Evolutionary conservation across 2,113 vertebrate genomes (phyloP).

Genomic region (Oxyura jamaicensis): DNA sequence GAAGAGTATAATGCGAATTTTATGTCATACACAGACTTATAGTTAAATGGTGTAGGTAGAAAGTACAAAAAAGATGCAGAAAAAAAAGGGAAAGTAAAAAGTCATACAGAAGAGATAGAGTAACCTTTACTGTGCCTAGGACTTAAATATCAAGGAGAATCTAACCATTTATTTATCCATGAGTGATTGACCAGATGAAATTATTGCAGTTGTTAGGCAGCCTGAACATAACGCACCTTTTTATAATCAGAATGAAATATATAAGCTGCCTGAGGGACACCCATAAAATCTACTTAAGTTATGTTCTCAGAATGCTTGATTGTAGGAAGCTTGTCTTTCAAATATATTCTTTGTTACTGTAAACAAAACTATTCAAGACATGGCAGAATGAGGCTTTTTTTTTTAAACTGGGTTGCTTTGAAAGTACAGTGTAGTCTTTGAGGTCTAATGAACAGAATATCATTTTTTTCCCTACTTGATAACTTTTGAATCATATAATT

Average conservation of each 20-base stretch:
- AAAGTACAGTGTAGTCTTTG: neutral
- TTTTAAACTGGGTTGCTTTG: neutral
- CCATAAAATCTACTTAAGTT: neutral
- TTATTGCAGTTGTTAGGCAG: neutral
- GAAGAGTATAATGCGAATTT: neutral
- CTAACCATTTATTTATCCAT: neutral
- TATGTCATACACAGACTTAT: neutral
- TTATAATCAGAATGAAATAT: neutral
- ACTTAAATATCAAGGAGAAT: neutral
- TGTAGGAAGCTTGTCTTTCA: neutral
- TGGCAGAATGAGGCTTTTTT: neutral
- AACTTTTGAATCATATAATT: neutral
- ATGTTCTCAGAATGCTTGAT: neutral
- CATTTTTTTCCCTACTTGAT: accelerated
- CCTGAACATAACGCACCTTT: neutral
- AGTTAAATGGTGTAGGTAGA: neutral
- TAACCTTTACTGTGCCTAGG: neutral
- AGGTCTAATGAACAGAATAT: neutral
- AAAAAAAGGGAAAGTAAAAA: neutral
- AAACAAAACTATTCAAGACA: neutral
- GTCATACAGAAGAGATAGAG: neutral
- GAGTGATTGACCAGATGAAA: neutral
- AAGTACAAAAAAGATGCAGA: neutral
- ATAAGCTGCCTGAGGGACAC: neutral
- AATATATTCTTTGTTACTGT: neutral